Percentiles rank a stretch among this genome's conserved stretches.
These are phyloP conservation scores for Limnephilus auricula DNA, from an alignment of 2,888 invertebrate genomes.

Conservation along the genomic window DNA sequence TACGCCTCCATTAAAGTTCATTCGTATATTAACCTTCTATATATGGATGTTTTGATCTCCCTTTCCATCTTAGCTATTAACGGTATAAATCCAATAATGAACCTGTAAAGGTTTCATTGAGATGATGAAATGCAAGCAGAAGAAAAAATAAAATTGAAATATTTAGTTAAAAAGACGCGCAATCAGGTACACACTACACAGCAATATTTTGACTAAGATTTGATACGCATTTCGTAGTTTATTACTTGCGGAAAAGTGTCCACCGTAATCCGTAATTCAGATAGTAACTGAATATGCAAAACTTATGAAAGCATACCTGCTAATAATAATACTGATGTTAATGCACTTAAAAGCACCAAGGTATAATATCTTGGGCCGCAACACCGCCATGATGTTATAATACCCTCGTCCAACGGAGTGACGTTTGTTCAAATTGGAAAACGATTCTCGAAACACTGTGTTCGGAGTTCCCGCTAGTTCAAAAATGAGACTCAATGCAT, in stretches of 20 bases:
- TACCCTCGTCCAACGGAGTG: slow-evolving; percentile 54
- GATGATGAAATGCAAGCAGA: not conserved
- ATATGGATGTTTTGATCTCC: not conserved
- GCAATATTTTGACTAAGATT: not conserved
- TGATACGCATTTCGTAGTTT: not conserved
- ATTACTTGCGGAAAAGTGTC: not conserved
- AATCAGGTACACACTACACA: no score
- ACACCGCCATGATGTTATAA: not conserved
- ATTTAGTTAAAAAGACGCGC: not conserved
- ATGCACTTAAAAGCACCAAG: not conserved
- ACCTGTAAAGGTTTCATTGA: not conserved
- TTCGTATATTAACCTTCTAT: not conserved
- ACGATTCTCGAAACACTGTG: slow-evolving; percentile 18
- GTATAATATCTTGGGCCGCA: not conserved
- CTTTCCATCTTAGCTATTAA: not conserved
- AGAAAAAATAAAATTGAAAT: not conserved
- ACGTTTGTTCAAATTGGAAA: slow-evolving; percentile 59
- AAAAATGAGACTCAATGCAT: not conserved
- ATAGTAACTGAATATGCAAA: not conserved
- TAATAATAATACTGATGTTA: not conserved
- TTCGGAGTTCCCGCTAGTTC: not conserved
- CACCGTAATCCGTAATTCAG: not conserved
- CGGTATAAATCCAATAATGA: not conserved
- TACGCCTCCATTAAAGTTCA: not conserved
- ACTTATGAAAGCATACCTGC: not conserved